Conservation (phyloP, 2,797 vertebrate species). For the Gymnoscopelus microlampas region DNA sequence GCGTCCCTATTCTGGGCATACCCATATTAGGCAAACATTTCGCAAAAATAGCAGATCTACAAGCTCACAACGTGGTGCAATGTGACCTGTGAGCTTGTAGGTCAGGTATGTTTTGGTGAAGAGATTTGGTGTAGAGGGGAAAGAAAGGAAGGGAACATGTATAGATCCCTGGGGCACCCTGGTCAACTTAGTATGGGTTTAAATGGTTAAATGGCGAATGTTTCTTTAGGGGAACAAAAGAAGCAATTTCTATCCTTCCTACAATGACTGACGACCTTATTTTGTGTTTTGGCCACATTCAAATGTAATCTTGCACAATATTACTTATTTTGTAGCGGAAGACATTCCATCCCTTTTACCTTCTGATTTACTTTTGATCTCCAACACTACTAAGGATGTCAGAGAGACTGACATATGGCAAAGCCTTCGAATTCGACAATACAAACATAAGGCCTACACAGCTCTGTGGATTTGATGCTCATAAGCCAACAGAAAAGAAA, state of each 20-base stretch:
- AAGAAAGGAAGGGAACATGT: no score
- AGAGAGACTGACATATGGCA: conserved; percentile 45
- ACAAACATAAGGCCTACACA: conserved; percentile 60
- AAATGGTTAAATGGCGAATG: not conserved
- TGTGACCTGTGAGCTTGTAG: no score
- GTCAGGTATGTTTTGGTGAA: no score
- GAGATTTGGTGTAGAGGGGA: no score
- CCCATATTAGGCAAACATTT: no score
- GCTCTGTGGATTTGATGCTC: conserved; percentile 58
- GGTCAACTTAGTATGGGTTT: no score
- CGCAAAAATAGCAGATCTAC: no score
- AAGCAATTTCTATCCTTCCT: conserved; percentile 5
- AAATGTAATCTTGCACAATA: conserved; percentile 10
- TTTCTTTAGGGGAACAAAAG: conserved; percentile 16
- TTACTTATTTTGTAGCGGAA: conserved; percentile 26
- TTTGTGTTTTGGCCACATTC: conserved; percentile 8
- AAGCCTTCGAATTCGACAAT: conserved; percentile 63
- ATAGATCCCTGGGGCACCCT: no score
- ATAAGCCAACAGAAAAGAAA: conserved; percentile 67
- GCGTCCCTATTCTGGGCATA: no score
- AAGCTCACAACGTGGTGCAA: no score
- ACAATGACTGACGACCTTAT: conserved; percentile 12
- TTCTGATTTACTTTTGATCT: conserved; percentile 39
- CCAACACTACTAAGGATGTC: conserved; percentile 6
- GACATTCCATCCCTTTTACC: conserved; percentile 10